Conservation (phyloP, 2,113 vertebrate genomes). For the Chloropsis cyanopogon region DNA sequence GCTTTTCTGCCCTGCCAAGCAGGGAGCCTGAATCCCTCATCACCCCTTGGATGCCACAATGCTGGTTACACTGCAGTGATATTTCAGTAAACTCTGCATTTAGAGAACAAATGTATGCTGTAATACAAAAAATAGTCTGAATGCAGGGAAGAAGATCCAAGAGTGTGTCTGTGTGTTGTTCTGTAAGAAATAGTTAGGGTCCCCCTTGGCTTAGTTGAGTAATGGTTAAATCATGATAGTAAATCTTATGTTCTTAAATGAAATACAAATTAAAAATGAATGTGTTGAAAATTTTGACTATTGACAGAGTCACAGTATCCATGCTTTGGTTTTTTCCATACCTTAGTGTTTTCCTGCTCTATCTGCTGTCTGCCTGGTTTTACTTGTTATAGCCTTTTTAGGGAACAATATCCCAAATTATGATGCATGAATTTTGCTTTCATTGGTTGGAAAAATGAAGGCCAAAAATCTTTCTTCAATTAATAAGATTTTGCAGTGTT, state of each 20-base stretch:
- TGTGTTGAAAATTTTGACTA: slow-evolving; percentile 15
- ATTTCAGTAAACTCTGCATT: neutral
- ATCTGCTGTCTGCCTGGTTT: neutral
- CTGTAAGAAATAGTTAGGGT: neutral
- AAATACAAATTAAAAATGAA: slow-evolving; percentile 34
- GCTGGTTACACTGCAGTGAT: neutral
- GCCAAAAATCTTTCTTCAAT: slow-evolving; percentile 42
- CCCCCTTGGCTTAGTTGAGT: neutral
- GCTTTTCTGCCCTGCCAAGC: neutral
- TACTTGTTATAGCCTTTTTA: slow-evolving; percentile 31
- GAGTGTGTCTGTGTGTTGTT: neutral
- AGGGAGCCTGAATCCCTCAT: neutral
- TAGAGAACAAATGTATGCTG: neutral
- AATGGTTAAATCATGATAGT: neutral
- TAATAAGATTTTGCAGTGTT: slow-evolving; percentile 34
- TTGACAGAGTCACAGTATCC: neutral
- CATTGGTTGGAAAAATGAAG: neutral
- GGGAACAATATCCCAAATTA: slow-evolving; percentile 12
- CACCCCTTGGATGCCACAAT: neutral
- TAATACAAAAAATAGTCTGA: neutral
- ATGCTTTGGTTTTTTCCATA: neutral
- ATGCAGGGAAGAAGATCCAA: neutral
- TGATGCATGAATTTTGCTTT: neutral
- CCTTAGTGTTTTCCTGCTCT: slow-evolving; percentile 23
- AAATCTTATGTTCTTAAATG: slow-evolving; percentile 24